Evolutionary conservation across 2,888 invertebrate genomes (phyloP), one percentile per base, ranked within the genome.

Genomic region (Philonicus albiceps): DNA sequence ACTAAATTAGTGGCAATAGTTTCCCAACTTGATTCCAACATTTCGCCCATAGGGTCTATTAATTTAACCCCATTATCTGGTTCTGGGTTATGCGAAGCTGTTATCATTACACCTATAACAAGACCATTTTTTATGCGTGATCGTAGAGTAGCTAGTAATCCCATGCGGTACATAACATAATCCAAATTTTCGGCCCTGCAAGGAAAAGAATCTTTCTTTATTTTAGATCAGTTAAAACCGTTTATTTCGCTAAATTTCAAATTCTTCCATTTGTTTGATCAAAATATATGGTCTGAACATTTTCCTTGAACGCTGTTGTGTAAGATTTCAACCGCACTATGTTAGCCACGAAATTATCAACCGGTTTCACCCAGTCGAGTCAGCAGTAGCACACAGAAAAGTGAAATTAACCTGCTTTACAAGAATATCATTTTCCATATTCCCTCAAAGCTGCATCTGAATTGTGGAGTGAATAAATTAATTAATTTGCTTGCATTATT

Each of bases 41-140:
- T 99, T 93, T 99, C 99, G 0, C 99, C 99, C 89, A 94, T 94
- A 1, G 98, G 98, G 93, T 99, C 99, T 74, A 99, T 95, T 76
- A 99, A 93, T 92, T 99, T 99, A 2, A 98, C 97, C 1, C 99
- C 99, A 92, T 99, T 99, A 91, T 99, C 99, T 0, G 96, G 95
- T 91, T 96, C 98, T 73, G 98, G 96, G 93, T 99, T 99, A 92
- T 99, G 99, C 0, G 99, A 99, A 0, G 99, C 99, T 0, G 99
- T 99, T 87, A 99, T 97, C 99, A 99, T 99, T n/a, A 99, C 94
- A 72, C 99, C 99, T 90, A 98, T 96, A 49, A 96, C 94, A 90
- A 96, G 96, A 95, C 98, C 97, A 93, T 95, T 95, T 90, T 96
- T 96, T 88, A 93, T 93, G 90, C 96, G 95, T 13, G 99, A 98